phyloP scores from a whole-genome alignment of 2,888 invertebrate genomes.

The Stictocephala bisonia region DNA sequence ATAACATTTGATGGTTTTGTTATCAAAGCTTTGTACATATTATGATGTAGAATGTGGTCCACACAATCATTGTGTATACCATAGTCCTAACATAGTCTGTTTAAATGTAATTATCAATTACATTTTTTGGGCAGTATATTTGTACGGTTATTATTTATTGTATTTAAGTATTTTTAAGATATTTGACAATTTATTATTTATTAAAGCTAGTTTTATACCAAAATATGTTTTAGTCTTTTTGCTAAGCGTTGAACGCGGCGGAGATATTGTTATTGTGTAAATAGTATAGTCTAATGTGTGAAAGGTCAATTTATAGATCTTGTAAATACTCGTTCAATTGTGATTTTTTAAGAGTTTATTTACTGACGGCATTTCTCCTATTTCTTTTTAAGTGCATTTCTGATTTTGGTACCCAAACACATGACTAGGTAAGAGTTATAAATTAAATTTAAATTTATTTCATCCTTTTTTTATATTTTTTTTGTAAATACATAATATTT shows the following conservation, averaged over 20 bases:
- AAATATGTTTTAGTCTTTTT: slow-evolving; percentile 29
- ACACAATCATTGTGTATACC: slow-evolving; percentile 14
- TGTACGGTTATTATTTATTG: slow-evolving; percentile 30
- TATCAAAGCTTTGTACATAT: background rate
- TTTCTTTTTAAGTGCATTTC: background rate
- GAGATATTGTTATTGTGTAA: slow-evolving; percentile 32
- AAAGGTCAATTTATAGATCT: slow-evolving; percentile 7
- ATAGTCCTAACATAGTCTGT: background rate
- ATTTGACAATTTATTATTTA: slow-evolving; percentile 37
- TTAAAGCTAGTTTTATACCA: slow-evolving; percentile 43
- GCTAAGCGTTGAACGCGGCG: background rate
- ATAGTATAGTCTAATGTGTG: slow-evolving; percentile 38
- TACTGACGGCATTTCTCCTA: no score
- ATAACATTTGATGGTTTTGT: background rate
- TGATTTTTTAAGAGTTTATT: background rate
- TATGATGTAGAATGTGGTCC: background rate
- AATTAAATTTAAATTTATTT: no score
- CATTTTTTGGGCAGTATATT: slow-evolving; percentile 37
- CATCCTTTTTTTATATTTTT: no score
- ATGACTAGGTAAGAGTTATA: no score
- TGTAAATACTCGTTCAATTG: slow-evolving; percentile 25
- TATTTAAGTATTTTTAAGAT: slow-evolving; percentile 28
- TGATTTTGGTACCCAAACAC: slow-evolving; percentile 20
- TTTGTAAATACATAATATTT: no score
- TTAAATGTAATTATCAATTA: slow-evolving; percentile 5